Conservation (phyloP, 2,888 invertebrate genomes). For the Rhamnusium bicolor region DNA sequence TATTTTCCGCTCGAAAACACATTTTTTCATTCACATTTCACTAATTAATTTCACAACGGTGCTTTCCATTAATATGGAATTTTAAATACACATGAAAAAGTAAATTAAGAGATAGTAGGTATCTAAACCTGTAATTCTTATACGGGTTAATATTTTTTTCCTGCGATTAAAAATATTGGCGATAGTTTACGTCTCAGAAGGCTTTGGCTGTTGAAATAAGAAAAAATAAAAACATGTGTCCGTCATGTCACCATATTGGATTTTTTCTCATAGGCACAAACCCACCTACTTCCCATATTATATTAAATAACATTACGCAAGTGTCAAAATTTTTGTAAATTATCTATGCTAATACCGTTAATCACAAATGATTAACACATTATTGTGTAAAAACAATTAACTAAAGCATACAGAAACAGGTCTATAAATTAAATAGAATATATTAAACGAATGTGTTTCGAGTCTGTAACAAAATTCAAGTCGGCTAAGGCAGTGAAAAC, state of each 20-base stretch:
- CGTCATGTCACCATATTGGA: neutral
- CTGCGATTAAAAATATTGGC: neutral
- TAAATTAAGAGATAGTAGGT: neutral
- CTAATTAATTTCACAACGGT: conserved; percentile 47
- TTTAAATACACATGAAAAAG: neutral
- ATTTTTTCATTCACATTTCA: conserved; percentile 30
- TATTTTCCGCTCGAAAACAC: conserved; percentile 47
- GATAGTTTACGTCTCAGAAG: neutral
- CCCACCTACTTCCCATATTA: conserved; percentile 25
- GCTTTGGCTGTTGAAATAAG: neutral
- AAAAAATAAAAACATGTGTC: conserved; percentile 31
- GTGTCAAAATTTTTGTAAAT: conserved; percentile 30
- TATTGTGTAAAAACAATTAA: conserved; percentile 39
- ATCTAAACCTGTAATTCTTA: no score
- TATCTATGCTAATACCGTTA: conserved; percentile 31
- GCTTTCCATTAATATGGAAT: conserved; percentile 36
- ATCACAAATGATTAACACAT: conserved; percentile 34
- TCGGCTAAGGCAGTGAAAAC: conserved; percentile 54
- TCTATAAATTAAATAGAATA: conserved; percentile 44
- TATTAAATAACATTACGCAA: conserved; percentile 32
- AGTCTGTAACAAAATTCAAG: conserved; percentile 49
- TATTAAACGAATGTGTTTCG: conserved; percentile 39
- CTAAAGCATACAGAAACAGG: conserved; percentile 38
- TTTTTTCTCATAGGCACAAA: conserved; percentile 10
- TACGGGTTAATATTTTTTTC: neutral